Base-by-base conservation (phyloP, 2,797 vertebrate species). In the Hippoglossus hippoglossus region DNA sequence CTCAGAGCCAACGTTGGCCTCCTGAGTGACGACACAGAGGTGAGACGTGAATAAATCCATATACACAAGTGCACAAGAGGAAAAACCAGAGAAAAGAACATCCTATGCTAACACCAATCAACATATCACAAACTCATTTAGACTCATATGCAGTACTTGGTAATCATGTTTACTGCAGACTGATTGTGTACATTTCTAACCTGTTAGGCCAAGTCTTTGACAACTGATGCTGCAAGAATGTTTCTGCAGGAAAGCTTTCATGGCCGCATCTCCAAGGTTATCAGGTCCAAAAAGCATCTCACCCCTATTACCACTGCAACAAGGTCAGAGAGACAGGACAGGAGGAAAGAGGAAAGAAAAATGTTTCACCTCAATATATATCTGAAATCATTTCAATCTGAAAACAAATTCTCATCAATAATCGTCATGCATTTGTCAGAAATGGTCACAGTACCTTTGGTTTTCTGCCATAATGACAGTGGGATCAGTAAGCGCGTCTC, bases 241-340 rank as follows among this genome's bases (percentile, higher is more conserved):
- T 80, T 97, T 98, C 88, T 94, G 91, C 88, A 96, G 93, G 92
- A 98, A 99, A 72, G 94, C 95, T 54, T 88, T 94, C 85, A 99
- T 95, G 71, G 97, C 97, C 63, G 92, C 91, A 66, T 96, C 95
- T 82, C 97, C 97, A 71, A 98, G 93, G 84, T 97, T 98, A 89
- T 97, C 96, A 9, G 98, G 96, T 82, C 98, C 97, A 86, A 99
- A 99, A 61, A 94, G 93, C 96, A 97, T 95, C 75, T 96, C 96
- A 16, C 71, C 84, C 64, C 83, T 82, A 79, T 60, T 57, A 8
- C 80, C 70, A 47, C 81, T 81, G 77, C 58, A 78, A 68, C 51
- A 60, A 8, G 2, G 72, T 62, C 71, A 83, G 39, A 63, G 31
- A n/a, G 21, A 56, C 18, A 60, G 11, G 1, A 50, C 24, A 2